Base-by-base conservation (phyloP, 2,888 invertebrate species). In the Drosophila demipolita region DNA sequence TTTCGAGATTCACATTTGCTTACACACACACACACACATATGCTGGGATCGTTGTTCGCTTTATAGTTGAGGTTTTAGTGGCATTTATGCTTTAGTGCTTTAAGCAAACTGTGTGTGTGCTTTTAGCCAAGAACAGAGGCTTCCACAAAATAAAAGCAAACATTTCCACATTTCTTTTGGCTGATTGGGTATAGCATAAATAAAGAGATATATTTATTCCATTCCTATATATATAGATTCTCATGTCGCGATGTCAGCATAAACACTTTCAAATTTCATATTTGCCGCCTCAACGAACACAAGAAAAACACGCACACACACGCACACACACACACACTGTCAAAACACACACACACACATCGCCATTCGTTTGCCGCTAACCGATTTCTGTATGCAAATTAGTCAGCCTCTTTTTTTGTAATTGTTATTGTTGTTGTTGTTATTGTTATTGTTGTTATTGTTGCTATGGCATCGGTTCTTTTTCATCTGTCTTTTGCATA, bases 371-470 rank as follows among this genome's bases (percentile, higher is more conserved):
- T 80, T 78, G 71, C 79, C 62, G 65, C 72, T 60, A 72, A 79
- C 70, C 88, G 87, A 87, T 84, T 89, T 87, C 78, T 75, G 83
- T 87, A 87, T 87, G 87, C 87, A 87, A 87, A 87, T 87, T 85
- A 87, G 80, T 69, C 78, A 69, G 73, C 75, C 76, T 23, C 70
- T 76, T 68, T 69, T 70, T 67, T 55, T 55, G 67, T n/a, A n/a
- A n/a, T 77, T 52, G 62, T 65, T 36, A 4, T 11, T 29, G 17
- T 42, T 42, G 12, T 42, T 42, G 12, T 26, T n/a, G 55, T 57
- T 54, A 55, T 63, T 23, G 7, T 38, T 45, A 9, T 26, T n/a
- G 54, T 57, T 55, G 57, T 62, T 62, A 12, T 57, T 58, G 40
- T 66, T 50, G 35, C 62, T 71, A 73, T 65, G 35, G 32, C 64